Percentiles rank a stretch among this genome's conserved stretches.
Conservation (phyloP, 1,140 invertebrate species). For the Aphelinus certus region DNA sequence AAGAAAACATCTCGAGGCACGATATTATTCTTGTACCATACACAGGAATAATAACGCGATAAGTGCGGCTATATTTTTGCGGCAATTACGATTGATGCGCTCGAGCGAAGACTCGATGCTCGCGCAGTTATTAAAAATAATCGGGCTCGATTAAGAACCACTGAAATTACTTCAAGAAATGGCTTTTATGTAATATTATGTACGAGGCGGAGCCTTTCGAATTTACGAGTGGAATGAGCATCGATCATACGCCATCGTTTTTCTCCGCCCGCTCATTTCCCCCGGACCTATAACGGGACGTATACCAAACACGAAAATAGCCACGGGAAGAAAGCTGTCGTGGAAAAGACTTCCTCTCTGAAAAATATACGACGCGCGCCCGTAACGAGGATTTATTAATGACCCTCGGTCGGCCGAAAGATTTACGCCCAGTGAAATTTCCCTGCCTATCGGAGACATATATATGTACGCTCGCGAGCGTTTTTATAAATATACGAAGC, state of each 20-base stretch:
- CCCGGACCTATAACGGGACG: too few relatives aligned
- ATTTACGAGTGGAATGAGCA: too few relatives aligned
- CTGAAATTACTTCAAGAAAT: conserved; percentile 17
- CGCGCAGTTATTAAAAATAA: conserved; percentile 32
- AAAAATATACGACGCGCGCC: too few relatives aligned
- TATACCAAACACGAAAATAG: too few relatives aligned
- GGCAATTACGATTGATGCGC: conserved; percentile 14
- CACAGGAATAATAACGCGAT: conserved; percentile 11
- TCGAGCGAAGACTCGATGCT: not conserved
- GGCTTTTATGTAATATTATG: conserved; percentile 6
- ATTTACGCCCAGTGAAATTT: conserved; percentile 25
- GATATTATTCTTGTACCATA: not conserved
- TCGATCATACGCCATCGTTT: too few relatives aligned
- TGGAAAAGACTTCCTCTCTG: too few relatives aligned
- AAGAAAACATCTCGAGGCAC: too few relatives aligned
- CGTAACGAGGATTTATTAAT: conserved; percentile 27
- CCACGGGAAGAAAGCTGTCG: too few relatives aligned
- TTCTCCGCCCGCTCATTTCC: too few relatives aligned
- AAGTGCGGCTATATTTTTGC: conserved; percentile 17
- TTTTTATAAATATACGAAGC: conserved; percentile 28
- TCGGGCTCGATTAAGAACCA: not conserved
- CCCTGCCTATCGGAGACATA: not conserved
- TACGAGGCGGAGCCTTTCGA: too few relatives aligned
- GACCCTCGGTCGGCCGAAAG: not conserved
- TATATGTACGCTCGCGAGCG: not conserved